These are phyloP conservation scores for Malacosoma neustria DNA, from an alignment of 2,888 invertebrate species.

Conservation along the genomic window DNA sequence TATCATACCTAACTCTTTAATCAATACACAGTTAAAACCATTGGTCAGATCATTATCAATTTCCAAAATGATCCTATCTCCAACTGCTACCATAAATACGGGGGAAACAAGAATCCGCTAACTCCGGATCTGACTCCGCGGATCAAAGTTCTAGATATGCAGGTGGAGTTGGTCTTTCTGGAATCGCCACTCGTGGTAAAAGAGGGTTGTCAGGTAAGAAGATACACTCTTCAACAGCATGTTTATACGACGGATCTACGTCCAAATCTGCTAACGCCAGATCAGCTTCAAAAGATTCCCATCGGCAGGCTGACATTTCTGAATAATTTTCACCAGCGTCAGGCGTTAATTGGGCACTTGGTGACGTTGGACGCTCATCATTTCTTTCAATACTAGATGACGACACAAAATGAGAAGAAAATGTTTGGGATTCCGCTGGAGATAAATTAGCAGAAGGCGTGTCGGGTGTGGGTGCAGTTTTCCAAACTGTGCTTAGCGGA, in stretches of 20 bases:
- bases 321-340: slow-evolving; percentile 64
- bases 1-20: no score
- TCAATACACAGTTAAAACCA: no score
- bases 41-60: no score
- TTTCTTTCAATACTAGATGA: slow-evolving; percentile 64
- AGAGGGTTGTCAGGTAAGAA: slow-evolving; percentile 76
- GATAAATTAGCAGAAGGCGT: slow-evolving; percentile 81
- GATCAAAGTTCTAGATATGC: slow-evolving; percentile 68
- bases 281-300: slow-evolving; percentile 78
- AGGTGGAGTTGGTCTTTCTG: slow-evolving; percentile 76
- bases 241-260: slow-evolving; percentile 76
- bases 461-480: slow-evolving; percentile 76
- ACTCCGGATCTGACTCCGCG: slow-evolving; percentile 64
- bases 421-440: slow-evolving; percentile 74
- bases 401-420: slow-evolving; percentile 78
- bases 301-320: slow-evolving; percentile 68
- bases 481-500: slow-evolving; percentile 59
- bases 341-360: slow-evolving; percentile 76
- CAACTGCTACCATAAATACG: slow-evolving; percentile 37
- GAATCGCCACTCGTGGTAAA: slow-evolving; percentile 61
- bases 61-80: slow-evolving; percentile 32
- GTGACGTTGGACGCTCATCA: slow-evolving; percentile 61
- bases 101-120: slow-evolving; percentile 42
- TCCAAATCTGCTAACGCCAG: slow-evolving; percentile 76
- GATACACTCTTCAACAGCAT: slow-evolving; percentile 76